These are phyloP conservation scores for Microctonus hyperodae DNA, from an alignment of 2,888 invertebrate species.

Conservation along the genomic window DNA sequence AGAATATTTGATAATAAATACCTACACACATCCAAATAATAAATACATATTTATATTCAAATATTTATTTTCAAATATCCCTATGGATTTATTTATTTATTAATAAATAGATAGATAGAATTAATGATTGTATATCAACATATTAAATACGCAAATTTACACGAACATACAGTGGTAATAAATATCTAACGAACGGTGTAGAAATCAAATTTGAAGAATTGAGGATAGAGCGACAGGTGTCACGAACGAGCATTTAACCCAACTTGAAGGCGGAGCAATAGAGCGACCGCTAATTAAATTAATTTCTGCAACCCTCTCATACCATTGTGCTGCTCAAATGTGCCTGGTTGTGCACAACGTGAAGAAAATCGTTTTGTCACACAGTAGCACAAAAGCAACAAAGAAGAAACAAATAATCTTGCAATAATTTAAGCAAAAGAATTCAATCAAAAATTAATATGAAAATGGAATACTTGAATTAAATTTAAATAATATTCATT, in stretches of 20 bases:
- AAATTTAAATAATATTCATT: slow-evolving; percentile 3
- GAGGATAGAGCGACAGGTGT: slow-evolving; percentile 52
- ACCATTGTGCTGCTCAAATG: not conserved
- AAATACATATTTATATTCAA: not conserved
- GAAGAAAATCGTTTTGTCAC: slow-evolving; percentile 8
- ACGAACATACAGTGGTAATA: not conserved
- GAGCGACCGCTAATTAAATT: slow-evolving; percentile 62
- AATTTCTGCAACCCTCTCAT: slow-evolving; percentile 47
- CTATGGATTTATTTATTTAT: too few relatives aligned
- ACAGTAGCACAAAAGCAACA: not conserved
- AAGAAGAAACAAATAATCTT: not conserved
- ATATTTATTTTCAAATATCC: not conserved
- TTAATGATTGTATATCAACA: too few relatives aligned
- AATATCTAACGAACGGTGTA: not conserved
- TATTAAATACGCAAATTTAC: too few relatives aligned
- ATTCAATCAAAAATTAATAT: not conserved
- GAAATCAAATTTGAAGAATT: slow-evolving; percentile 37
- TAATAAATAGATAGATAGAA: too few relatives aligned
- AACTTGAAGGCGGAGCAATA: slow-evolving; percentile 48
- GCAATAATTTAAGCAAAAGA: too few relatives aligned
- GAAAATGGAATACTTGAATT: not conserved
- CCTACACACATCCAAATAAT: not conserved
- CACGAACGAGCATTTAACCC: slow-evolving; percentile 57
- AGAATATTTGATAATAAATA: not conserved
- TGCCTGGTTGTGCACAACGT: not conserved